These are phyloP conservation scores for Nestor notabilis DNA, from an alignment of 2,113 vertebrate species.

Conservation along the genomic window DNA sequence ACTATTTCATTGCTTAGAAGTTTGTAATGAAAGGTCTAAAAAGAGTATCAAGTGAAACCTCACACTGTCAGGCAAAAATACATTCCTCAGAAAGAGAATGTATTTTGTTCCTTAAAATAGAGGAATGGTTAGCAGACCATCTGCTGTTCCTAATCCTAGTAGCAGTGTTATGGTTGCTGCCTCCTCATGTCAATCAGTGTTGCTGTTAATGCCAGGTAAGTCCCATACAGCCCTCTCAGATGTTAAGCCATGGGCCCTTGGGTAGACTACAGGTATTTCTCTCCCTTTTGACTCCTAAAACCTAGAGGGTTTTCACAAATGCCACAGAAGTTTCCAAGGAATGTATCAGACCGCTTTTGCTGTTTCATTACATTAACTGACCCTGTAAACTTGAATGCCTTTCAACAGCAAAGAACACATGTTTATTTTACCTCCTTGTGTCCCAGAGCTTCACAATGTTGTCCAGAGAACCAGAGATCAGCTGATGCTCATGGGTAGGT, in stretches of 20 bases:
- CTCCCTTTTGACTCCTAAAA: neutral
- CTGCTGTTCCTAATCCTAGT: neutral
- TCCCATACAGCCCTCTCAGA: neutral
- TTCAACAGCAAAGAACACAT: neutral
- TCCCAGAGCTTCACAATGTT: slow-evolving; percentile 98
- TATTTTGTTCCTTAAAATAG: neutral
- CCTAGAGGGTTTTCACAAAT: neutral
- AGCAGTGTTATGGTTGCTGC: neutral
- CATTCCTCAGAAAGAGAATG: neutral
- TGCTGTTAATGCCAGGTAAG: neutral
- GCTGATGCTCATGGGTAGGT: slow-evolving; percentile 89
- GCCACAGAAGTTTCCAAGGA: neutral
- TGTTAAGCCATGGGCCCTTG: neutral
- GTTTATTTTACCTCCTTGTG: slow-evolving; percentile 86
- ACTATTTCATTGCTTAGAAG: neutral
- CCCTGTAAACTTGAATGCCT: neutral
- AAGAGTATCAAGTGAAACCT: neutral
- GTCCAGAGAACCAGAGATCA: slow-evolving; percentile 95
- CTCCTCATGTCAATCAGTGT: neutral
- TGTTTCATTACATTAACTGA: neutral
- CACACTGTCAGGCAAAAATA: neutral
- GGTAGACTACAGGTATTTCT: neutral
- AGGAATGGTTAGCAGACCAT: neutral
- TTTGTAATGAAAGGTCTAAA: neutral
- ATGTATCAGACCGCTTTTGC: neutral